Evolutionary conservation across 2,113 vertebrate genomes (phyloP), one percentile per base, ranked within the genome.

Genomic region (Panthera uncia): DNA sequence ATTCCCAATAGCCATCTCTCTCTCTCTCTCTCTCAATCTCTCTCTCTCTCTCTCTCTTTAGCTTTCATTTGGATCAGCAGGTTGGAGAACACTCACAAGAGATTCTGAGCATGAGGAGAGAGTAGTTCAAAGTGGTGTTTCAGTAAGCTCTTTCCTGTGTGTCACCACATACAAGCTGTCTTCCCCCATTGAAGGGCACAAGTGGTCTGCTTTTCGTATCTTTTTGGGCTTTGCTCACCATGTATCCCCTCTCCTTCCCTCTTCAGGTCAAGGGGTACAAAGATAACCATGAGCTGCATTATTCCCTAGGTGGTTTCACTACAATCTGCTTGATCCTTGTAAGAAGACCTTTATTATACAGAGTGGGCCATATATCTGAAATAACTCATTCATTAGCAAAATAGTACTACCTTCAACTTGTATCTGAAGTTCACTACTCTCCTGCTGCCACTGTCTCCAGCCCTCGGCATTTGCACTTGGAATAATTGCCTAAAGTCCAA

Each of bases 311-410:
- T 19, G 11, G 10, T 73, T 73, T 66, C 4, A n/a, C 21, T 19
- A 9, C 2, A 33, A 8, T 29, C 31, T 36, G 7, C 10, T 83
- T 48, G n/a, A 84, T 48, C 18, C 8, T 13, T 88, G 52, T 33
- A 65, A 71, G 61, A 4, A 18, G 1, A 9, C 4, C 10, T 61
- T 33, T n/a, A 55, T n/a, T 79, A 73, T 68, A 57, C 14, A 65
- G 0, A 73, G 8, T 0, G 1, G 25, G 36, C 33, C 18, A 4
- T 31, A 27, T 2, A 19, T 4, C 14, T 55, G 11, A 63, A 25
- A 27, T 68, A 68, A 73, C 9, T 16, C 31, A 66, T 14, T 13
- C 4, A 19, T 7, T 23, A 68, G 12, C 12, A 61, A 61, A 83
- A 68, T 3, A 2, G 19, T 23, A 19, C 13, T 57, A 6, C 5